A percentile compares a stretch with the other conserved stretches of the same genome.
Conservation (phyloP, 2,113 vertebrate species). For the Corythaeola cristata region DNA sequence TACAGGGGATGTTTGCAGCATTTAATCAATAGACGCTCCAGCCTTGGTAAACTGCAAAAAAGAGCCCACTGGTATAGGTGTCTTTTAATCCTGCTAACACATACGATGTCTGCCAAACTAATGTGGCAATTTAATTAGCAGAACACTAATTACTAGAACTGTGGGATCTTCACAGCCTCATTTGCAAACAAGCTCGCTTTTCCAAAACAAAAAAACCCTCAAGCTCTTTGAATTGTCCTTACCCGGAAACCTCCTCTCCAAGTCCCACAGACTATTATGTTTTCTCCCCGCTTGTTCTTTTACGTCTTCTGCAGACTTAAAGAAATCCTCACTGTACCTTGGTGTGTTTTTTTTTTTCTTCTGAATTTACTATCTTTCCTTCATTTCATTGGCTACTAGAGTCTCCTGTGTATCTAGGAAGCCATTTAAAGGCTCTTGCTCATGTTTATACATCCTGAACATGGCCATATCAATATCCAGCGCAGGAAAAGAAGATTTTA, state of each 20-base stretch:
- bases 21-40: conserved; percentile 13
- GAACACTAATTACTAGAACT: background rate
- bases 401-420: background rate
- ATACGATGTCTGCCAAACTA: background rate
- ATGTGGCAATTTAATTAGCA: conserved; percentile 26
- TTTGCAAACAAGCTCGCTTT: background rate
- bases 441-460: background rate
- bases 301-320: background rate
- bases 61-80: background rate
- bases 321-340: background rate
- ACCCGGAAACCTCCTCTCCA: background rate
- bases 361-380: background rate
- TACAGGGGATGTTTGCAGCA: background rate
- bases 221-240: background rate
- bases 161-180: background rate
- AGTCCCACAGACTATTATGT: background rate
- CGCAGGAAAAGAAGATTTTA: background rate
- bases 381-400: background rate
- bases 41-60: background rate
- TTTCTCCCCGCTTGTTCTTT: background rate
- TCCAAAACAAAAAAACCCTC: background rate
- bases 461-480: background rate
- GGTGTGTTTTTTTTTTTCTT: background rate
- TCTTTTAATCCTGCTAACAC: background rate
- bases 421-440: background rate